Conservation (phyloP, 2,113 vertebrate species). For the Oryctolagus cuniculus region mOryCun1.1 NC_091450.1:13751501-13752000, state of each 20-base stretch:
- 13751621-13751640: background rate
- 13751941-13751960: conserved; percentile 39
- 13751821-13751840: background rate
- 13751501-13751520: background rate
- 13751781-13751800: background rate
- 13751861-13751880: background rate
- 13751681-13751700: background rate
- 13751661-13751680: too few species aligned
- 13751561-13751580: background rate
- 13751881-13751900: background rate
- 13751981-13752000: background rate
- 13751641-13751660: background rate
- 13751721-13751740: background rate
- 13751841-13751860: background rate
- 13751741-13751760: background rate
- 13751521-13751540: background rate
- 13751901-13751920: background rate
- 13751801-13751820: background rate
- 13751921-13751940: background rate
- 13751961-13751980: conserved; percentile 40
- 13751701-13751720: background rate
- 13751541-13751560: background rate
- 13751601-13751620: background rate
- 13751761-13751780: background rate
- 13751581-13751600: background rate